phyloP scores from a whole-genome alignment of 2,797 vertebrate species.

The Todus mexicanus region DNA sequence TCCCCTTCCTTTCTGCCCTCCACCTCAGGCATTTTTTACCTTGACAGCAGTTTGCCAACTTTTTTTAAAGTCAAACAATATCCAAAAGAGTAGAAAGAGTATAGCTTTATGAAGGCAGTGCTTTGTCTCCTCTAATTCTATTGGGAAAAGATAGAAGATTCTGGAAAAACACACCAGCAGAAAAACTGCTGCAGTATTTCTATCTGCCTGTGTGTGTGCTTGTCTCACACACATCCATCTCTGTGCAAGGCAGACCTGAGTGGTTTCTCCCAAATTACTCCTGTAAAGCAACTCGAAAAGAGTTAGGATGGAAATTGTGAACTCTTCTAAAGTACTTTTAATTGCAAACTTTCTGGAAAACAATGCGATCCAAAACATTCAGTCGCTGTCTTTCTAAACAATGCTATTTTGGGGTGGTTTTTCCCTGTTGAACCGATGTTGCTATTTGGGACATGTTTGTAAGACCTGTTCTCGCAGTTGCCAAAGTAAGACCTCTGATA shows the following conservation, averaged over 20 bases:
- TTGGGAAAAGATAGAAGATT: not conserved
- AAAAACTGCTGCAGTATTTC: not conserved
- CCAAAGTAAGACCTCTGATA: not conserved
- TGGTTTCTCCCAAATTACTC: not conserved
- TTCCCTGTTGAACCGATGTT: not conserved
- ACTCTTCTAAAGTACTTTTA: not conserved
- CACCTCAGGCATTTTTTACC: not conserved
- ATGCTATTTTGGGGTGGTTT: not conserved
- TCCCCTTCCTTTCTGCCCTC: not conserved
- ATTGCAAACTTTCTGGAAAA: slow-evolving; percentile 21
- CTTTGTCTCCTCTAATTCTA: not conserved
- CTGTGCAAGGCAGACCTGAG: not conserved
- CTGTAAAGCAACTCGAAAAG: not conserved
- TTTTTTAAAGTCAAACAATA: too few relatives aligned
- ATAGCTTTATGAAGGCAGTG: not conserved
- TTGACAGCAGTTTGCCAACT: not conserved
- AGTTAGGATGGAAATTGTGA: not conserved
- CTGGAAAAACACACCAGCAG: not conserved
- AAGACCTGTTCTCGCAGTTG: not conserved
- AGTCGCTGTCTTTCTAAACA: not conserved
- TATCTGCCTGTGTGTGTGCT: not conserved
- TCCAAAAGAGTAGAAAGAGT: not conserved
- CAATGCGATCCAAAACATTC: not conserved
- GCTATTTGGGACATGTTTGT: not conserved
- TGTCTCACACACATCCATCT: not conserved